Evolutionary conservation across 2,797 vertebrate species (phyloP), one percentile per base, ranked within the genome.

Genomic region (Anomalospiza imberbis): DNA sequence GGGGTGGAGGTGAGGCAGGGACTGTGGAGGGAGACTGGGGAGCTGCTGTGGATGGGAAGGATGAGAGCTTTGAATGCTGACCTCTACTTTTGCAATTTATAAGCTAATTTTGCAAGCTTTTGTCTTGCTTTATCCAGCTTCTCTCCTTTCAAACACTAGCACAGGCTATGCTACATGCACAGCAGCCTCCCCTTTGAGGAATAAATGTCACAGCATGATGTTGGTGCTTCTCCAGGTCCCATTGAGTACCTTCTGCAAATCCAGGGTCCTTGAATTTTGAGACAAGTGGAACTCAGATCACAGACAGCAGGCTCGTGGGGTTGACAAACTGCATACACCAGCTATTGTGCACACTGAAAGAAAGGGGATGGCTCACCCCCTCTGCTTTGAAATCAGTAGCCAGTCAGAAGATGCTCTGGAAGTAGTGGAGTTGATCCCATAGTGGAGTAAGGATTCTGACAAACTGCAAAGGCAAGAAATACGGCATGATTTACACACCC

Each of bases 401-500:
- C 67, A 45, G 16, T 47, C 58, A 32, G 63, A 81, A 75, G 44
- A 50, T 76, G 21, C 44, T 82, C 31, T 38, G n/a, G 40, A 45
- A 62, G 60, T 36, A 18, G 12, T 86, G 67, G 61, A 79, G 53
- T 42, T 79, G 38, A 48, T 75, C 22, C 31, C 68, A 20, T 17
- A 67, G 44, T 28, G 45, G 66, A 32, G 44, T 48, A 54, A 87
- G 24, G 42, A 77, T 78, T 89, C 51, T 84, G 73, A 42, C 47
- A 89, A 92, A 88, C 31, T 67, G 67, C 50, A 78, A 85, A 88
- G 32, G 38, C 38, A 91, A 85, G 74, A 91, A 95, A 93, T 76
- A 47, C 57, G 58, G 34, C 55, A 55, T 89, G 91, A 80, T 91
- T 80, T 81, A 83, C 47, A 93, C 92, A 79, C 93, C 88, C 90